phyloP scores from a whole-genome alignment of 23 tunicate genomes.

The Ciona savignyi region DNA sequence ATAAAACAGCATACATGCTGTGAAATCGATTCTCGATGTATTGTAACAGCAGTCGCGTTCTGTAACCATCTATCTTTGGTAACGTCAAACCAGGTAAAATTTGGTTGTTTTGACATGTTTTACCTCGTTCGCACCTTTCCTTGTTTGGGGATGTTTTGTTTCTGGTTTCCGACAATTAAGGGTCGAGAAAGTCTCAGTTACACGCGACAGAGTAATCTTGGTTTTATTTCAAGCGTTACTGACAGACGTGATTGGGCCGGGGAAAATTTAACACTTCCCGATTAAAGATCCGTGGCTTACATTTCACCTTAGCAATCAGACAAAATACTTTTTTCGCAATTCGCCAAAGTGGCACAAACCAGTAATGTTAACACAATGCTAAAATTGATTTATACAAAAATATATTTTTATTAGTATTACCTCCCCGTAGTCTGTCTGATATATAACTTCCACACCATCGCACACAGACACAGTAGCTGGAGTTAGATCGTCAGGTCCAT shows the following conservation, averaged over 20 bases:
- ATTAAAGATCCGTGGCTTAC: no score
- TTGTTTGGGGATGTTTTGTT: background rate
- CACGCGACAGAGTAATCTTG: background rate
- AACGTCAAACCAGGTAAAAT: no score
- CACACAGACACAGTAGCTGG: conserved; percentile 66
- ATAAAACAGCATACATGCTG: background rate
- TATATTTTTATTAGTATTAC: conserved; percentile 16
- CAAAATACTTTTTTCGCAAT: no score
- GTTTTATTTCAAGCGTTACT: background rate
- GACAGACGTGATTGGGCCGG: background rate
- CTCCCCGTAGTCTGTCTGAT: conserved; percentile 76
- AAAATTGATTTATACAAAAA: background rate
- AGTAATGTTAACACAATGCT: background rate
- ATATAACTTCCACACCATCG: conserved; percentile 62
- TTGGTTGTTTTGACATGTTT: no score
- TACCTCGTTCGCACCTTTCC: no score
- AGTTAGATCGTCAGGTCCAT: conserved; percentile 58
- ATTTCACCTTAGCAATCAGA: no score
- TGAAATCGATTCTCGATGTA: background rate
- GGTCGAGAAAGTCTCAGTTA: background rate
- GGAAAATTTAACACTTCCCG: background rate
- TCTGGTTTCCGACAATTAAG: background rate
- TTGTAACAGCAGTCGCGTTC: no score
- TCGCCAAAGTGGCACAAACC: no score
- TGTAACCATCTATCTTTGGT: no score